These are phyloP conservation scores for Branchipolynoe longqiensis DNA, from an alignment of 2,888 invertebrate species.

Conservation along the genomic window DNA sequence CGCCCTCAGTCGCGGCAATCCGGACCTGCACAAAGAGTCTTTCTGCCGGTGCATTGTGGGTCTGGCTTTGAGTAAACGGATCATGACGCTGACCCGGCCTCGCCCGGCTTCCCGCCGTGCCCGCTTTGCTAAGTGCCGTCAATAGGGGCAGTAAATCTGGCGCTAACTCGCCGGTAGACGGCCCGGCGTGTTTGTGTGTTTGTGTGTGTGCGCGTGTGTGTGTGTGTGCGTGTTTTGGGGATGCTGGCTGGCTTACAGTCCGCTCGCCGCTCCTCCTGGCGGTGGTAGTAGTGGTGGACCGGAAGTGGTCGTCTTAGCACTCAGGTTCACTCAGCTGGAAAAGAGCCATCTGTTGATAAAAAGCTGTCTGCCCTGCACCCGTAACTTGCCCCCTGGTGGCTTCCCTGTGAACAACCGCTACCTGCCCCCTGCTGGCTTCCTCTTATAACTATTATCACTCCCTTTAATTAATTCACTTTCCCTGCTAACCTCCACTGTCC, in stretches of 20 bases:
- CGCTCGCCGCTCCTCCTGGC: no score
- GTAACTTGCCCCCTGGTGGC: neutral
- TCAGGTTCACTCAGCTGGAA: slow-evolving; percentile 30
- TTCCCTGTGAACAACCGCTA: no score
- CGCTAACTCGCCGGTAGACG: neutral
- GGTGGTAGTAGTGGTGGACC: neutral
- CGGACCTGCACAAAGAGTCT: slow-evolving; percentile 25
- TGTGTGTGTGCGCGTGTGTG: no score
- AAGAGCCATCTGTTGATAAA: slow-evolving; percentile 45
- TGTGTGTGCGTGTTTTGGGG: no score
- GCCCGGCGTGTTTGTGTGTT: no score
- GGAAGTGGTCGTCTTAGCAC: slow-evolving; percentile 20
- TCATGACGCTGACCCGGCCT: slow-evolving; percentile 27
- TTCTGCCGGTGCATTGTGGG: neutral
- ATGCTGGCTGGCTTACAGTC: no score
- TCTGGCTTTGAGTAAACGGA: slow-evolving; percentile 51
- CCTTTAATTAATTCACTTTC: no score
- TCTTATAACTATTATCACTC: no score
- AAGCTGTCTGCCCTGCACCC: neutral
- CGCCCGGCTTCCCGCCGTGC: slow-evolving; percentile 7
- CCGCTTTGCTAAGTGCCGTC: slow-evolving; percentile 49
- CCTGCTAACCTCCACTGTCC: no score
- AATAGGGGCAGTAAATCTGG: slow-evolving; percentile 49
- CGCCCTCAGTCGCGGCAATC: slow-evolving; percentile 16
- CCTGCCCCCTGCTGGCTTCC: no score